Conservation (phyloP, 1,140 invertebrate genomes). For the Rhyacophila brunnea region DNA sequence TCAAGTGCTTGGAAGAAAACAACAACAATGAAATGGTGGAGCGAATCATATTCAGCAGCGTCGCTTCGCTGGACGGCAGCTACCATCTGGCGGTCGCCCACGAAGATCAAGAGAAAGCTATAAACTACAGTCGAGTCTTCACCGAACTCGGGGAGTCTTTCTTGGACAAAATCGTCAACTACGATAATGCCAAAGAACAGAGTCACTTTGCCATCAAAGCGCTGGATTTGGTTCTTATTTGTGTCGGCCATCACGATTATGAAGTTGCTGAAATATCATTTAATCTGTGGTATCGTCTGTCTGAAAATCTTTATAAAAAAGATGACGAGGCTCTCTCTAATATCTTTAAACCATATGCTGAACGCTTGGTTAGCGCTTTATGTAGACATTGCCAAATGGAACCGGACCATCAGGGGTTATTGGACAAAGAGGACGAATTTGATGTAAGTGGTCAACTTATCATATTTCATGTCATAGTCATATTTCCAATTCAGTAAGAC, state of each 20-base stretch:
- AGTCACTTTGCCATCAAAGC: conserved; percentile 82
- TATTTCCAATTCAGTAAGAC: too few species aligned
- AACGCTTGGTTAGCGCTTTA: conserved; percentile 76
- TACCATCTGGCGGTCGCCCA: conserved; percentile 90
- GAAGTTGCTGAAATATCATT: conserved; percentile 98
- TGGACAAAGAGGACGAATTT: conserved; percentile 84
- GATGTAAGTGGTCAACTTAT: conserved; percentile 49
- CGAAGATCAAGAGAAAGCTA: conserved; percentile 88
- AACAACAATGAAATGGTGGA: conserved; percentile 67
- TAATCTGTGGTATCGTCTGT: conserved; percentile 94
- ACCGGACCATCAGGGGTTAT: conserved; percentile 68
- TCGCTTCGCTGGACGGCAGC: conserved; percentile 77
- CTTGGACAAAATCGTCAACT: conserved; percentile 76
- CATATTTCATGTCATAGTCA: too few species aligned
- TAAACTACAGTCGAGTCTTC: conserved; percentile 93
- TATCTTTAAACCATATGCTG: conserved; percentile 87
- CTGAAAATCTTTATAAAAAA: conserved; percentile 89
- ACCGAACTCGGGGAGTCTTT: conserved; percentile 92
- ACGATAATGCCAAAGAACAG: conserved; percentile 46
- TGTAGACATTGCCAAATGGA: conserved; percentile 59
- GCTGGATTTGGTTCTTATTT: conserved; percentile 85
- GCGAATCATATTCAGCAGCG: conserved; percentile 75
- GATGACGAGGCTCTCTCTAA: conserved; percentile 76
- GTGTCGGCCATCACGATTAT: conserved; percentile 96
- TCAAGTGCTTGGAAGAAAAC: conserved; percentile 77